These are phyloP conservation scores for Campoletis sonorensis DNA, from an alignment of 1,140 invertebrate genomes.

Conservation along the genomic window DNA sequence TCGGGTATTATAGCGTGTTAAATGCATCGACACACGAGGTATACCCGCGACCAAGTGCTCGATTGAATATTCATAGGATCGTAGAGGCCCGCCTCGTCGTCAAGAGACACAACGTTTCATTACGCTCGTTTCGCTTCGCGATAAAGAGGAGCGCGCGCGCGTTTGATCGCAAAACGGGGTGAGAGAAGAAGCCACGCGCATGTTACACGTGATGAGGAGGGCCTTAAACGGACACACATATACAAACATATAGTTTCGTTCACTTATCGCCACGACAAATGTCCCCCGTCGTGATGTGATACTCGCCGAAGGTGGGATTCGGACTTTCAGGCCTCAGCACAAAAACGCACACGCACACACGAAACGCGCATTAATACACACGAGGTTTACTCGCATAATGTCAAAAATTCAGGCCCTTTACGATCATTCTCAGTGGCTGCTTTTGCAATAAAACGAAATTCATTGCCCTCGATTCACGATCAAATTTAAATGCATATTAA, in stretches of 20 bases:
- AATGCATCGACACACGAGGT: not conserved
- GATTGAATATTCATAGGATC: conserved; percentile 38
- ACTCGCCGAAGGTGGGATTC: conserved; percentile 8
- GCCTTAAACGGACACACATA: not conserved
- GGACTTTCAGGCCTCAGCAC: not conserved
- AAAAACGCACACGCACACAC: no score
- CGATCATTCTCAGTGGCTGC: not conserved
- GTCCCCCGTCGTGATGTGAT: conserved; percentile 22
- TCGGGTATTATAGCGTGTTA: conserved; percentile 26
- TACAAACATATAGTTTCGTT: not conserved
- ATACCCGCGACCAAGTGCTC: not conserved
- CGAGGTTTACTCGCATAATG: not conserved
- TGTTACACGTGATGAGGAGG: not conserved
- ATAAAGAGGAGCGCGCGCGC: conserved; percentile 25
- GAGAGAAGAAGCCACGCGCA: conserved; percentile 18
- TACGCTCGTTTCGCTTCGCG: conserved; percentile 33
- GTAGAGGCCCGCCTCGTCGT: not conserved
- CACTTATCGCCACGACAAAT: conserved; percentile 38
- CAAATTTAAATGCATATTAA: not conserved
- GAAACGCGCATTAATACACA: not conserved
- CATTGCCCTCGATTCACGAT: not conserved
- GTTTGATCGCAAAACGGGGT: not conserved
- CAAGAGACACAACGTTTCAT: conserved; percentile 36
- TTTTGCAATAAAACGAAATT: not conserved
- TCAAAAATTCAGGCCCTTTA: conserved; percentile 11